Percentiles rank a stretch among this genome's conserved stretches.
phyloP scores from a whole-genome alignment of 2,888 invertebrate genomes.

The Dynastes maya region DNA sequence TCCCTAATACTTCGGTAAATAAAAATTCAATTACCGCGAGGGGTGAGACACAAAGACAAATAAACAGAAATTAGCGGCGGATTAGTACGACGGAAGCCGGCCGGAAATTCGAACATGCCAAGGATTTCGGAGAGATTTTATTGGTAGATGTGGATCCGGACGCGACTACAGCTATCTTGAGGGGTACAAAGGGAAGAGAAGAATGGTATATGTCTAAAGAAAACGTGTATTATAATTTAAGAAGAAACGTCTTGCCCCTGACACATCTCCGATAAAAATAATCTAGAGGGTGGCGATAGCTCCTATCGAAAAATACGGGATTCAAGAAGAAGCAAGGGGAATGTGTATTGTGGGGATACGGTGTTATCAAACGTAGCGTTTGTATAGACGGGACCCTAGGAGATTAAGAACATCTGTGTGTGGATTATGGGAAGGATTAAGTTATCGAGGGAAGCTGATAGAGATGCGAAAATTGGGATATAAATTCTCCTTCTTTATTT shows the following conservation, averaged over 20 bases:
- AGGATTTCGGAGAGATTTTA: not conserved
- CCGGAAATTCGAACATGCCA: not conserved
- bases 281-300: constrained; percentile 11
- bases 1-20: constrained; percentile 9
- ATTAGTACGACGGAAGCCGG: constrained; percentile 13
- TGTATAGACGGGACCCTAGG: constrained; percentile 8
- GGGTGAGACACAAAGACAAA: not conserved
- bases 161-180: not conserved
- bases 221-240: constrained; percentile 28
- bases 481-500: constrained; percentile 4
- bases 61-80: constrained; percentile 35
- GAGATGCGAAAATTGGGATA: not conserved
- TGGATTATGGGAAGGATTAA: constrained; percentile 12
- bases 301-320: constrained; percentile 2
- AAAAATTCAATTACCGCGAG: constrained; percentile 25
- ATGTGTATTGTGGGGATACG: not conserved
- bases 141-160: not conserved
- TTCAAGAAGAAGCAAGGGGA: not conserved
- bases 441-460: constrained; percentile 16
- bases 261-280: constrained; percentile 24
- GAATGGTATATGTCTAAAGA: not conserved
- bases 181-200: not conserved
- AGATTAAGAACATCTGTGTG: constrained; percentile 40
- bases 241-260: constrained; percentile 7
- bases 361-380: not conserved